Percentiles rank a stretch among this genome's conserved stretches.
Conservation (phyloP, 2,113 vertebrate genomes). For the Lichenostomus cassidix region DNA sequence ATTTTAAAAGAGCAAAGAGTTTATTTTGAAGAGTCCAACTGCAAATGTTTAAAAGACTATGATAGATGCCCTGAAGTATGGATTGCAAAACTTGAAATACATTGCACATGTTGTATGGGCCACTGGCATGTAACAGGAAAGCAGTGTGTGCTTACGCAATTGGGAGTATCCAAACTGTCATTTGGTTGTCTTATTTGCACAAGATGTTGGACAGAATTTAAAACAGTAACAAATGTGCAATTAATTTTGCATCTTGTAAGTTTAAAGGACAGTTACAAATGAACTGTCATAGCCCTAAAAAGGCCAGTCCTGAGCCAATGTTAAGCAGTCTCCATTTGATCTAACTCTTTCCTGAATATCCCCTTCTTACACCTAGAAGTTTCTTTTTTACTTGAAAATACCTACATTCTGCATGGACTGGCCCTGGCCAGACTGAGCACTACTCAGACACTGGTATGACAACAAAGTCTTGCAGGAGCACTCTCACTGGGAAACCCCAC, state of each 20-base stretch:
- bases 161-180: background rate
- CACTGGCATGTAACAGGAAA: background rate
- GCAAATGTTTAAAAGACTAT: background rate
- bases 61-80: background rate
- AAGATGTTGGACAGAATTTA: slow-evolving; percentile 27
- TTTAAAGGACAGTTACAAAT: background rate
- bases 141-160: background rate
- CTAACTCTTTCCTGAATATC: background rate
- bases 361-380: background rate
- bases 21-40: slow-evolving; percentile 14
- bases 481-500: background rate
- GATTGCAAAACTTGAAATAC: background rate
- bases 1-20: slow-evolving; percentile 28
- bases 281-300: background rate
- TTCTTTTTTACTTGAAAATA: background rate
- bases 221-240: slow-evolving; percentile 18
- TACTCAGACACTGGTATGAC: background rate
- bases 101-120: background rate
- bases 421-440: background rate
- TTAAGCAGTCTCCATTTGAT: background rate
- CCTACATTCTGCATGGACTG: background rate
- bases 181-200: background rate
- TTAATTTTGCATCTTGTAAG: background rate
- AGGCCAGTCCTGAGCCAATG: background rate
- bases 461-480: background rate